Evolutionary conservation across 2,888 invertebrate genomes (phyloP).

Genomic region (Fissipunctia ypsillon): DNA sequence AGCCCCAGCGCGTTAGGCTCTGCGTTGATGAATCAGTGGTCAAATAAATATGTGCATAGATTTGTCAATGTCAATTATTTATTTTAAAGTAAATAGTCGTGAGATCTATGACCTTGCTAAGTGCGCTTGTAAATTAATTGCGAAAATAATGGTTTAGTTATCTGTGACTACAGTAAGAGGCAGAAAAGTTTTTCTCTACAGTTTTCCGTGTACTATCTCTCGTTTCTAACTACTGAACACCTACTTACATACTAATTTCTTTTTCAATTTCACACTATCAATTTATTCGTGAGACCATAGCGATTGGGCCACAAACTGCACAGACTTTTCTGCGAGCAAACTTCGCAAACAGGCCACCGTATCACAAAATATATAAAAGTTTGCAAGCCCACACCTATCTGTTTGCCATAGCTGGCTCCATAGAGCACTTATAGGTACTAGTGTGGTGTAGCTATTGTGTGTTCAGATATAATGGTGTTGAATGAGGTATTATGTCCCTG

Average conservation of each 20-base stretch:
- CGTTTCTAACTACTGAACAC: not conserved
- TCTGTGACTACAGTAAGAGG: not conserved
- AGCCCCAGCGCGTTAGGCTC: too few relatives aligned
- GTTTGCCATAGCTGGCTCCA: slow-evolving; percentile 26
- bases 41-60: too few relatives aligned
- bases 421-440: slow-evolving; percentile 17
- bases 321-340: slow-evolving; percentile 12
- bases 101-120: slow-evolving; percentile 36
- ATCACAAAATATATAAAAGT: slow-evolving; percentile 58
- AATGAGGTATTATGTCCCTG: slow-evolving; percentile 60
- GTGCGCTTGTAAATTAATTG: slow-evolving; percentile 1
- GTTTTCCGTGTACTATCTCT: not conserved
- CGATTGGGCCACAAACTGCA: not conserved
- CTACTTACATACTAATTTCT: not conserved
- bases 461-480: slow-evolving; percentile 39
- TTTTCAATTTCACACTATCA: not conserved
- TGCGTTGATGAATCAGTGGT: too few relatives aligned
- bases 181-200: not conserved
- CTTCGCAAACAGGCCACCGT: slow-evolving; percentile 29
- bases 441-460: slow-evolving; percentile 23
- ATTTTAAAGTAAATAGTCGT: slow-evolving; percentile 33
- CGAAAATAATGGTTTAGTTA: not conserved
- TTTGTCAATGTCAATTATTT: slow-evolving; percentile 21
- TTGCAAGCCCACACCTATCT: slow-evolving; percentile 55
- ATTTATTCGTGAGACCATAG: not conserved